phyloP scores from a whole-genome alignment of 2,888 invertebrate species.

The Sesia bembeciformis region DNA sequence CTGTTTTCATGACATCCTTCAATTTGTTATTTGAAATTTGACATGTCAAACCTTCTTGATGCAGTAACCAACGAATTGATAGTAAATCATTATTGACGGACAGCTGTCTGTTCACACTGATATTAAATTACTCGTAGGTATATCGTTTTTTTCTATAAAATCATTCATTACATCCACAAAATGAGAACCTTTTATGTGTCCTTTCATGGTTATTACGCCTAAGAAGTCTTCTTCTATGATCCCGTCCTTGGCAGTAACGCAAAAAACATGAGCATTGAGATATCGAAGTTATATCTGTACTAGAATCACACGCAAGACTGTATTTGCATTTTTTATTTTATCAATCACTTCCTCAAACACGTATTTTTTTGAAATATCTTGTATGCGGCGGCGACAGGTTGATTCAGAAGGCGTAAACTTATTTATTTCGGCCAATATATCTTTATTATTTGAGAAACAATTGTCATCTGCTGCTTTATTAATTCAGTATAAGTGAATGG shows the following conservation, averaged over 20 bases:
- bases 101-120: constrained; percentile 1
- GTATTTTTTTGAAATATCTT: constrained; percentile 6
- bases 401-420: constrained; percentile 3
- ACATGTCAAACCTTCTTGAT: no score
- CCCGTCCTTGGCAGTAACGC: constrained; percentile 3
- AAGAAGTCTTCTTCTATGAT: constrained; percentile 2
- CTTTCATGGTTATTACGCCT: constrained; percentile 1
- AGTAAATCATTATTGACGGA: constrained; percentile 3
- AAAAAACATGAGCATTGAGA: constrained; percentile 8
- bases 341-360: constrained; percentile 2
- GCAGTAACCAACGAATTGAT: no score
- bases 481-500: no score
- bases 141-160: not conserved
- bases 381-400: constrained; percentile 4
- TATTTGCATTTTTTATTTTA: constrained; percentile 4
- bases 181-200: not conserved
- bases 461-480: no score
- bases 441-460: not conserved
- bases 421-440: not conserved
- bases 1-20: not conserved
- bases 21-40: no score
- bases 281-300: constrained; percentile 2
- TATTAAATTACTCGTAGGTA: not conserved
- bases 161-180: constrained; percentile 1
- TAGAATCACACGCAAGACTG: constrained; percentile 2